Conservation (phyloP, 2,888 invertebrate genomes). For the Phaonia tiefii region DNA sequence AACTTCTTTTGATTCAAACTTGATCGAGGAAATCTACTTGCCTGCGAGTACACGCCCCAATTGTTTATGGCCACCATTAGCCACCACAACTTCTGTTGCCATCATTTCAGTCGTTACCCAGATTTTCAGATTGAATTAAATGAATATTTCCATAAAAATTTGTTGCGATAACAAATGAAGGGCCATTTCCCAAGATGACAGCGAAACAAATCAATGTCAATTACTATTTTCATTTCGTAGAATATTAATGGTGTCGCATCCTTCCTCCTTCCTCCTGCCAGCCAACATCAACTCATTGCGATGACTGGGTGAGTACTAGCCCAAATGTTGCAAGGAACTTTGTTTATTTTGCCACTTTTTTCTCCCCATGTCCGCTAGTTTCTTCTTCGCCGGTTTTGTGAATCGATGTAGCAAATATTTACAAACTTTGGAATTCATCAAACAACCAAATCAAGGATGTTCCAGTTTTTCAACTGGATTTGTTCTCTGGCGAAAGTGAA, state of each 20-base stretch:
- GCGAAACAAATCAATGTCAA: slow-evolving; percentile 39
- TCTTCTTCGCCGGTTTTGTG: too few relatives aligned
- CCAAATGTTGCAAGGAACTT: too few relatives aligned
- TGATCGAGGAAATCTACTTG: not conserved
- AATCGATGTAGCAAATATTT: too few relatives aligned
- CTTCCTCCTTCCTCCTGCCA: too few relatives aligned
- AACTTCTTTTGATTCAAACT: slow-evolving; percentile 36
- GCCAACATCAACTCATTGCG: too few relatives aligned
- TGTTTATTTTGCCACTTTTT: too few relatives aligned
- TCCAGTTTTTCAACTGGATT: too few relatives aligned
- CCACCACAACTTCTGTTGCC: not conserved
- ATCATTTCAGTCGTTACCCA: not conserved
- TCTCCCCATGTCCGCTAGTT: too few relatives aligned
- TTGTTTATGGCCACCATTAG: slow-evolving; percentile 8
- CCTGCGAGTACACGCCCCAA: not conserved
- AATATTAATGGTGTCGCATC: slow-evolving; percentile 31
- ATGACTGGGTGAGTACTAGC: too few relatives aligned
- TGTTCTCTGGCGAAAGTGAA: too few relatives aligned
- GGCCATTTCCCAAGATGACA: slow-evolving; percentile 8
- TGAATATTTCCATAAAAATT: slow-evolving; percentile 55
- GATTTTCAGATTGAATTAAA: slow-evolving; percentile 56
- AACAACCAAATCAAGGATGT: too few relatives aligned
- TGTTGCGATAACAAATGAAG: slow-evolving; percentile 25
- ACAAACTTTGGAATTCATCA: too few relatives aligned
- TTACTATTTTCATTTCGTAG: not conserved